These are phyloP conservation scores for Lutjanus argentimaculatus DNA, from an alignment of 2,797 vertebrate species.

Conservation along the genomic window DNA sequence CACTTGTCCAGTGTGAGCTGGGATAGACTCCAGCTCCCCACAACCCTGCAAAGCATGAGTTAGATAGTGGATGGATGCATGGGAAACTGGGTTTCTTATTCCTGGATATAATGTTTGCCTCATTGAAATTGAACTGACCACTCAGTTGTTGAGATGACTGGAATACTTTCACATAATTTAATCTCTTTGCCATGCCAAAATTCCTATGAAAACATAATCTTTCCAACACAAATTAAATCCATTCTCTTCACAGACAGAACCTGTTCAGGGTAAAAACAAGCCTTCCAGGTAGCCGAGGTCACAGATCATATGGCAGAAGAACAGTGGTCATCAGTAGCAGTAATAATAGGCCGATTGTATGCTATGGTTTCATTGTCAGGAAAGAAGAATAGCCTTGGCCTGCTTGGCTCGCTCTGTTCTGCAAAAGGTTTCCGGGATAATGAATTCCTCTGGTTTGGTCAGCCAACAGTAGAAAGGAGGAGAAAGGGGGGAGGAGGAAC, in stretches of 20 bases:
- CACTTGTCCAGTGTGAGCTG: not conserved
- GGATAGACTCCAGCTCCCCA: not conserved
- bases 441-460: slow-evolving; percentile 73
- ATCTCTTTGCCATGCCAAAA: slow-evolving; percentile 2
- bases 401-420: slow-evolving; percentile 58
- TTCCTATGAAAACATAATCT: not conserved
- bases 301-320: slow-evolving; percentile 35
- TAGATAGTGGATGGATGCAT: not conserved
- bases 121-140: slow-evolving; percentile 7
- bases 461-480: slow-evolving; percentile 60
- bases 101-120: slow-evolving; percentile 13
- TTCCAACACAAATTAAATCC: slow-evolving; percentile 1
- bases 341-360: slow-evolving; percentile 42
- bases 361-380: slow-evolving; percentile 55
- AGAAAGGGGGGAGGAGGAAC: slow-evolving; percentile 54
- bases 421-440: slow-evolving; percentile 65
- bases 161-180: slow-evolving; percentile 1
- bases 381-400: slow-evolving; percentile 52
- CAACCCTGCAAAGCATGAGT: not conserved
- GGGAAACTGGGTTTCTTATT: not conserved
- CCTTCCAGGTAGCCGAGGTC: slow-evolving; percentile 1
- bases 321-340: slow-evolving; percentile 42
- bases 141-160: slow-evolving; percentile 3
- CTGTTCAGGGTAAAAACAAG: not conserved
- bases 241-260: not conserved